Base-by-base conservation (phyloP, 2,113 vertebrate genomes). In the Mustela nigripes region DNA sequence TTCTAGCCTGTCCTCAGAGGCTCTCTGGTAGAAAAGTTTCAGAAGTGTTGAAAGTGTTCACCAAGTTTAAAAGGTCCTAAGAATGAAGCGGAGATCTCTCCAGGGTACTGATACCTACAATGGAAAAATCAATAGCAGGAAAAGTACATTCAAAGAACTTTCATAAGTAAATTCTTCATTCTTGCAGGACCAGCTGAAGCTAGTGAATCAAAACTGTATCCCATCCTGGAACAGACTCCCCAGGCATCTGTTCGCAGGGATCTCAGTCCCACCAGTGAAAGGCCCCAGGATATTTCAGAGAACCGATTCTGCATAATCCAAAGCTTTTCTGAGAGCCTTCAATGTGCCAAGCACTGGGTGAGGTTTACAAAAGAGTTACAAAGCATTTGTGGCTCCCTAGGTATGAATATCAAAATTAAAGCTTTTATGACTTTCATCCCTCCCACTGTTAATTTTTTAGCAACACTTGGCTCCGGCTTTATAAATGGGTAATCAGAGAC, bases 401-500 rank as follows among this genome's bases (percentile, higher is more conserved):
- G 79, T 93, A 87, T 58, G 22, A 95, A 86, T 80, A 93, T 69
- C 45, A 92, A 96, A 89, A 97, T 95, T 74, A 89, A 82, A 94
- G 85, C 82, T 82, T 39, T 93, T 96, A 89, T 60, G 91, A 81
- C 91, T 85, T 95, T 95, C 60, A 87, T 78, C 50, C 71, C 45
- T 97, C 89, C 71, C 33, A 95, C 65, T 91, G 80, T 73, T 97
- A 96, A 84, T 80, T 95, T 94, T 96, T 94, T 45, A 63, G 91
- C 92, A 97, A 96, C 81, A 74, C 83, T 93, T 82, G 65, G 78
- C 90, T 96, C 58, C 91, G 53, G 85, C 69, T 97, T 97, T 98
- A 93, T 90, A 97, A 97, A 97, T 78, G 83, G 36, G 91, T 94
- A 94, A 96, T 89, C 26, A 33, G 97, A 98, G 95, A 97, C 93